Evolutionary conservation across 2,888 invertebrate genomes (phyloP), one percentile per base, ranked within the genome.

Genomic region (Brachynemurus nebulosus): DNA sequence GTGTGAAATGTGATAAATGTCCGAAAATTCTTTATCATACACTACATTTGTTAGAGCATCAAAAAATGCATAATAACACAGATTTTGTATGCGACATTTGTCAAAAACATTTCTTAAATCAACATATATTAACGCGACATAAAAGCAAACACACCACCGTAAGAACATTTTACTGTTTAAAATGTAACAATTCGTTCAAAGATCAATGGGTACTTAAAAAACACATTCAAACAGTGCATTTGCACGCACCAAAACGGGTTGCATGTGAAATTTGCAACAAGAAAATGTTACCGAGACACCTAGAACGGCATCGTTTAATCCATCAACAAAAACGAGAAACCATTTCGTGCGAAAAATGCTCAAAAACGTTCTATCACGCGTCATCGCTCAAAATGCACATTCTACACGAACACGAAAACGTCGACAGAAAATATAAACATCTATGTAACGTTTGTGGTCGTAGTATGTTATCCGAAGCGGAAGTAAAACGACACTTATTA

Each of bases 351-450:
- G 30, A 30, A 30, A 30, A 12, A 30, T 30, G 30, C 14, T 30
- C 14, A 30, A 30, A 30, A 30, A 3, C n/a, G 6, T 30, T 30
- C 14, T 11, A 12, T 4, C 30, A 30, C 14, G 14, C n/a, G 30
- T 14, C n/a, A 12, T 12, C n/a, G 4, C 14, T 30, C n/a, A 14
- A 30, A 12, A n/a, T 12, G 14, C 30, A 30, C 14, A 11, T 30
- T 11, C n/a, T 12, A 30, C 14, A 30, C 6, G 30, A 12, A 14
- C 30, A 30, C 14, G 30, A 30, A 6, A 30, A 30, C 7, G 14
- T 30, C 14, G 30, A 30, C n/a, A 3, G 72, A 7, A 72, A 71
- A 47, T 74, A 73, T 51, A 71, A 72, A 1, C 73, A 74, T 58
- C 55, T 74, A 14, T 74, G 74, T 52, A 63, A 62, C 8, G 60